phyloP scores from a whole-genome alignment of 2,113 vertebrate species.

The Tretioscincus oriximinensis region DNA sequence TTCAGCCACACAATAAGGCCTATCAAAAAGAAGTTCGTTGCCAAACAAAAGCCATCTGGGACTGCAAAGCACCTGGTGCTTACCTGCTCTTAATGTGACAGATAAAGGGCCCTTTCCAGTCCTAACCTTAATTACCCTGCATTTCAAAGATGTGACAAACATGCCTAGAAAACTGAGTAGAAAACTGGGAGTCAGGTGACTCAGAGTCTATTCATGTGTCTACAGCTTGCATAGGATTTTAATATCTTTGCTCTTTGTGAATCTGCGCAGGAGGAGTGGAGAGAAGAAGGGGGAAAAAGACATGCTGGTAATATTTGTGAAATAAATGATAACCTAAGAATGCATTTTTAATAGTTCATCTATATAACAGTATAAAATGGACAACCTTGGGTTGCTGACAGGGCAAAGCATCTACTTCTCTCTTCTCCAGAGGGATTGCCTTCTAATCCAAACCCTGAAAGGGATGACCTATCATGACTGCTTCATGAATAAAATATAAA shows the following conservation, averaged over 20 bases:
- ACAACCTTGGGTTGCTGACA: no score
- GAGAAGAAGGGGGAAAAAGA: no score
- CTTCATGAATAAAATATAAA: no score
- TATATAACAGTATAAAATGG: no score
- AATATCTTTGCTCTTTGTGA: background rate
- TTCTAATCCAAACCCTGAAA: no score
- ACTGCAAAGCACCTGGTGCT: background rate
- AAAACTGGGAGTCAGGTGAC: background rate
- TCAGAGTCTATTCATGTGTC: background rate
- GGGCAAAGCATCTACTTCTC: no score
- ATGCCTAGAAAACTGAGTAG: background rate
- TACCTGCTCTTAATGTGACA: background rate
- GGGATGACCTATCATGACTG: no score
- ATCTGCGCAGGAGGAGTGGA: background rate
- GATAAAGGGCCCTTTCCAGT: background rate
- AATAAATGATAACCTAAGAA: no score
- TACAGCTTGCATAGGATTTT: background rate
- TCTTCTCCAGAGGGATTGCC: no score
- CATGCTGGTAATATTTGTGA: background rate
- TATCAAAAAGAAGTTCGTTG: background rate
- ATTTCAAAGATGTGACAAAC: slow-evolving; percentile 1
- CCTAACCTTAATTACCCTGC: background rate
- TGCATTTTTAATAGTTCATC: no score
- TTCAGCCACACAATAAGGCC: background rate
- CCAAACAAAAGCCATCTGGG: background rate